Conservation (phyloP, 1,140 invertebrate species). For the Latrodectus geometricus region DNA sequence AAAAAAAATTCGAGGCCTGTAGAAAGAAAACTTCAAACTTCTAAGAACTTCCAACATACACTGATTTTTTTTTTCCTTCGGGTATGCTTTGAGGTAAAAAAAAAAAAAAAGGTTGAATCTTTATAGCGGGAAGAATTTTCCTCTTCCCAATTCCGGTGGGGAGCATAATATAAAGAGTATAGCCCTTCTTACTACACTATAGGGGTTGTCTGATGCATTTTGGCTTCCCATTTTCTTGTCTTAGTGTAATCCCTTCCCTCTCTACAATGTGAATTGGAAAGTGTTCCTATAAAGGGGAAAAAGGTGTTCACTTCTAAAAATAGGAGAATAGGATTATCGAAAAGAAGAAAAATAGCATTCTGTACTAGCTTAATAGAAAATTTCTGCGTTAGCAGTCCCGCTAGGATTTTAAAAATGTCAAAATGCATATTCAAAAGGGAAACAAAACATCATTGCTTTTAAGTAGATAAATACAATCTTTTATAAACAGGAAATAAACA, state of each 20-base stretch:
- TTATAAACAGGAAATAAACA: too few species aligned
- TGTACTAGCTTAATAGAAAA: too few species aligned
- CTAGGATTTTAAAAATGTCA: too few species aligned
- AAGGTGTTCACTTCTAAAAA: background rate
- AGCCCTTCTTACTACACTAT: background rate
- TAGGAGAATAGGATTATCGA: too few species aligned
- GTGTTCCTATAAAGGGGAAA: background rate
- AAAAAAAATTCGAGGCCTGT: background rate
- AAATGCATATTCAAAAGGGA: too few species aligned
- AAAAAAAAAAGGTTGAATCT: background rate
- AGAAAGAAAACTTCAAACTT: conserved; percentile 2
- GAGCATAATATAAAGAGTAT: background rate
- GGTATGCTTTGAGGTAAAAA: background rate
- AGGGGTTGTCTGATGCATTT: background rate
- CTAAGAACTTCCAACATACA: background rate
- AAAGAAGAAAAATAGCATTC: too few species aligned
- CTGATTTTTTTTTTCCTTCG: background rate
- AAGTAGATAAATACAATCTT: too few species aligned
- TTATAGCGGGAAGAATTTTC: background rate
- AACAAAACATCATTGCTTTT: too few species aligned
- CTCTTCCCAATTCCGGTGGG: background rate
- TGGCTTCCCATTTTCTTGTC: background rate
- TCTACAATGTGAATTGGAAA: background rate
- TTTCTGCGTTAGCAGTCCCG: too few species aligned
- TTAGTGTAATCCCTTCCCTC: background rate